Conservation (phyloP, 2,797 vertebrate species). For the Cephalopachus bancanus region DNA sequence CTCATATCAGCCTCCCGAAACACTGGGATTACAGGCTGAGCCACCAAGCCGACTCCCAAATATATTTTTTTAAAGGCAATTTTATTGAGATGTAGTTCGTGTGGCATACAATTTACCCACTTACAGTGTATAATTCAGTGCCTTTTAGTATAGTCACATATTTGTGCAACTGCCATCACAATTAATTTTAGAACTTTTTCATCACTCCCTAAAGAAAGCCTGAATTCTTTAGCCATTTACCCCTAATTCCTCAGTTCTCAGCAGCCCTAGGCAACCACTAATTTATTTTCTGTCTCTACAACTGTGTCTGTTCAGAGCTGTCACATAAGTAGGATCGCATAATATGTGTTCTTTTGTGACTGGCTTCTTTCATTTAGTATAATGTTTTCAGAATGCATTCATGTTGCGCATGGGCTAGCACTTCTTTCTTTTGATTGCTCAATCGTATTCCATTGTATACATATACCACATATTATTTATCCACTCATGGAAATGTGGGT, state of each 20-base stretch:
- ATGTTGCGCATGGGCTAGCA: background rate
- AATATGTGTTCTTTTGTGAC: constrained; percentile 17
- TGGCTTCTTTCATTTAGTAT: constrained; percentile 47
- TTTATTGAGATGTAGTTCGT: constrained; percentile 46
- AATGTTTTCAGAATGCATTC: constrained; percentile 39
- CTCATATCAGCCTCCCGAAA: no score
- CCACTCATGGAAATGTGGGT: background rate
- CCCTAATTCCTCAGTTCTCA: background rate
- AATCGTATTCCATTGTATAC: background rate
- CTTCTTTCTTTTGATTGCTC: background rate
- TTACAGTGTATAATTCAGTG: background rate
- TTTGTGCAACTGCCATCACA: background rate
- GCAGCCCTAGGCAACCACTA: background rate
- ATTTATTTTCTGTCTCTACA: constrained; percentile 45
- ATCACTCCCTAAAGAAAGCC: constrained; percentile 5
- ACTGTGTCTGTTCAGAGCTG: constrained; percentile 3
- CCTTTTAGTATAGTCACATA: background rate
- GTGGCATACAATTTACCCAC: background rate
- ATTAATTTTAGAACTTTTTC: constrained; percentile 45
- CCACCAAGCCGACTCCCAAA: background rate
- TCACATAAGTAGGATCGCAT: background rate
- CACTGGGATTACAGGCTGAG: no score
- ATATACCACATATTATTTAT: constrained; percentile 13
- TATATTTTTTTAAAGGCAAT: background rate
- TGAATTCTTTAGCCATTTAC: background rate